Percentiles rank a stretch among this genome's conserved stretches.
phyloP scores from a whole-genome alignment of 1,140 invertebrate genomes.

The Tachypleus tridentatus region DNA sequence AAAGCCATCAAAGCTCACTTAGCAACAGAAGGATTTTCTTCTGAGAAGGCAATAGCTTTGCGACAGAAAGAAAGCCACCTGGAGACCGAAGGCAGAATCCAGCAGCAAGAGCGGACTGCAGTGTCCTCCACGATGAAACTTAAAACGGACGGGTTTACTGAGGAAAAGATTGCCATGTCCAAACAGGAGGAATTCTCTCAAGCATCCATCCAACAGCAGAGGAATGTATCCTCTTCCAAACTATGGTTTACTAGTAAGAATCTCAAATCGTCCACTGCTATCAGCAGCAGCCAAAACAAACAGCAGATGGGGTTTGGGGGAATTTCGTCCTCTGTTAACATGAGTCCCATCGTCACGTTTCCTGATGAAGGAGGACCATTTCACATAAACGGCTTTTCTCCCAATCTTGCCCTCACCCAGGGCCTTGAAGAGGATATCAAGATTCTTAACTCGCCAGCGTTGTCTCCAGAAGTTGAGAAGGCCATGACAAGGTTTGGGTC shows the following conservation, averaged over 20 bases:
- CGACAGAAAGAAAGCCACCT: constrained; percentile 42
- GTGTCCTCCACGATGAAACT: constrained; percentile 63
- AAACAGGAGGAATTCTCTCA: constrained; percentile 64
- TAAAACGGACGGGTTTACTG: constrained; percentile 68
- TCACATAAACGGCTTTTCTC: constrained; percentile 1
- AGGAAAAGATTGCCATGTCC: constrained; percentile 69
- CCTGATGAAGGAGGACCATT: not conserved
- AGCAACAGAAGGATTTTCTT: constrained; percentile 58
- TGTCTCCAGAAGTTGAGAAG: constrained; percentile 11
- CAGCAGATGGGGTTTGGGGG: constrained; percentile 14
- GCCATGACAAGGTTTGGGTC: constrained; percentile 12
- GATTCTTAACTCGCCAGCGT: constrained; percentile 14
- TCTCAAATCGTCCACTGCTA: constrained; percentile 1
- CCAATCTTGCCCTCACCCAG: constrained; percentile 7
- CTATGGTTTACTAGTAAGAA: constrained; percentile 58
- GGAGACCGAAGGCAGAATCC: constrained; percentile 64
- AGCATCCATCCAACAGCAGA: constrained; percentile 42
- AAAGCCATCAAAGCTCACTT: constrained; percentile 51
- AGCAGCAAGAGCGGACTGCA: constrained; percentile 68
- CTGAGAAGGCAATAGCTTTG: constrained; percentile 55
- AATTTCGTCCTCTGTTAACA: constrained; percentile 9
- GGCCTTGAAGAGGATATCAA: constrained; percentile 14
- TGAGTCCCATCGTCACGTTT: constrained; percentile 1
- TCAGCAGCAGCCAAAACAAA: constrained; percentile 33
- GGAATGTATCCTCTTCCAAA: constrained; percentile 54